These are phyloP conservation scores for Chiridota heheva DNA, from an alignment of 35 echinoderm and acorn worm genomes.

Conservation along the genomic window DNA sequence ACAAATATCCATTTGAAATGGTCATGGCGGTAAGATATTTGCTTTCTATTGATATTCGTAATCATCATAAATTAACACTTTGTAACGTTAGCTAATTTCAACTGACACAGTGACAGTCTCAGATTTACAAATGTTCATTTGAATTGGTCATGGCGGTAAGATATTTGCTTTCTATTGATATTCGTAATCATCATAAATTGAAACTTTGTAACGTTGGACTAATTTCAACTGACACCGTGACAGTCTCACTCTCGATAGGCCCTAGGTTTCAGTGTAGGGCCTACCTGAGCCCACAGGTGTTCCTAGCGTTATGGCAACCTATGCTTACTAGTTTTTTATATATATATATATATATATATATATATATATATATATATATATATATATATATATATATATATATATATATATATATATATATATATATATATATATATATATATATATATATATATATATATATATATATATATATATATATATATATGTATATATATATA, in stretches of 20 bases:
- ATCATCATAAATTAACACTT: background rate
- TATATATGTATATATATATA: no score
- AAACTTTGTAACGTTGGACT: background rate
- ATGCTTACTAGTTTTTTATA: no score
- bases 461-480: no score
- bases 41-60: background rate
- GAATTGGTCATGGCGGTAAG: slow-evolving; percentile 54
- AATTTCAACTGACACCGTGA: background rate
- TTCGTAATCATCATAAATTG: background rate
- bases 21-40: slow-evolving; percentile 43
- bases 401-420: no score
- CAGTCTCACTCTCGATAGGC: background rate
- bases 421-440: no score
- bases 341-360: no score
- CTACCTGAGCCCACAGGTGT: no score
- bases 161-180: background rate
- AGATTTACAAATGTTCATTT: slow-evolving; percentile 44
- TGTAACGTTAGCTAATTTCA: background rate
- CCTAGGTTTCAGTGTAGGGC: no score
- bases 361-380: no score
- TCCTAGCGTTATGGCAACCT: no score
- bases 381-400: no score
- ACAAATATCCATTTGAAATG: slow-evolving; percentile 49
- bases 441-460: no score
- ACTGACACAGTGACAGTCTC: background rate